Evolutionary conservation across 2,888 invertebrate species (phyloP), one percentile per base, ranked within the genome.

Genomic region (Metallyticus violacea): DNA sequence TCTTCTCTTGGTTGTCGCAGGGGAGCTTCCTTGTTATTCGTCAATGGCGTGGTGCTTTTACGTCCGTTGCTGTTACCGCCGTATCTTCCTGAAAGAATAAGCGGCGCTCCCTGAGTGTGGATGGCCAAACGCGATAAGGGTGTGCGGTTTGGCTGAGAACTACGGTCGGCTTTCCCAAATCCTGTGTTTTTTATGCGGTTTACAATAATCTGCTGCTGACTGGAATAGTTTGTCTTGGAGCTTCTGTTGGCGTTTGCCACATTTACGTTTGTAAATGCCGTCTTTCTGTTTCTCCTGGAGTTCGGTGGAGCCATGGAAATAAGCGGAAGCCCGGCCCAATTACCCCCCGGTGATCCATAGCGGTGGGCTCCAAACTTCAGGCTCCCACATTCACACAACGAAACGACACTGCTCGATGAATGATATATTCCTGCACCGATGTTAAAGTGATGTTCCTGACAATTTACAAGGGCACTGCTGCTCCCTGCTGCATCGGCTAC

Each of bases 31-130:
- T 26, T 85, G 86, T 87, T 89, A 85, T 88, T 89, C 84, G 86
- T 89, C 88, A 85, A 88, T n/a, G n/a, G n/a, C n/a, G n/a, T n/a
- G 85, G 88, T 88, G 87, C 89, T 89, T 90, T 94, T 94, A 90
- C 92, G 91, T 89, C 93, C 92, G 88, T 90, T 91, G 90, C n/a
- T 92, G 30, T 80, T 93, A n/a, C n/a, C n/a, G n/a, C n/a, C n/a
- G 91, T 94, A 94, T 89, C 94, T 93, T 89, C 95, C 94, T 89
- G 96, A 93, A 88, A 96, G 93, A 89, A 97, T 96, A 88, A 97
- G 93, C n/a, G 97, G 97, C 80, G 96, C 96, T 79, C 97, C 97
- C 91, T 97, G 97, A 6, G 97, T 96, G 91, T 97, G 97, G 90
- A 96, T 95, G 22, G 97, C 97, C 88, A 97, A 92, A 89, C 96